Conservation (phyloP, 2,888 invertebrate species). For the Mimas tiliae region DNA sequence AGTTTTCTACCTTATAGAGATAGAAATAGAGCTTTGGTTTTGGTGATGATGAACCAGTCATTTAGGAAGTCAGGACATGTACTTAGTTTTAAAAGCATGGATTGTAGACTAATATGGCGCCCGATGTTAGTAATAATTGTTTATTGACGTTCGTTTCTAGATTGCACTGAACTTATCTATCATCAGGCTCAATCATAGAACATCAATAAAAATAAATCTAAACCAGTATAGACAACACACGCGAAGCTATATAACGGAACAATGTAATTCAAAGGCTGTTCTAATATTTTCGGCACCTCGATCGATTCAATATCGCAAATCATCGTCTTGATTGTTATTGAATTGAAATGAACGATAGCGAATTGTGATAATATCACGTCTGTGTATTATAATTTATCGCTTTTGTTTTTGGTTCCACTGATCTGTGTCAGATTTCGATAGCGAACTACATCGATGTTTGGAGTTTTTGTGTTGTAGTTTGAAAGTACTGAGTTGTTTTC, state of each 20-base stretch:
- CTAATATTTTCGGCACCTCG: slow-evolving; percentile 16
- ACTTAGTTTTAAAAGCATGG: no score
- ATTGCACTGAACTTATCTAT: background rate
- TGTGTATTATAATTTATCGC: slow-evolving; percentile 30
- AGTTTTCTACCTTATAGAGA: no score
- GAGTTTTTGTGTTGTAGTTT: background rate
- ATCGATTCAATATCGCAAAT: slow-evolving; percentile 26
- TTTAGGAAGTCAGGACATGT: no score
- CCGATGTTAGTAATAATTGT: no score
- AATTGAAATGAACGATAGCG: slow-evolving; percentile 39
- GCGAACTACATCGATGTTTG: background rate
- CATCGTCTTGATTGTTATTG: slow-evolving; percentile 38
- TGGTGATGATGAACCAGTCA: no score
- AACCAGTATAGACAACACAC: background rate
- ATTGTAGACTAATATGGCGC: no score
- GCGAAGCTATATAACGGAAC: background rate
- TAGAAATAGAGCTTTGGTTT: no score
- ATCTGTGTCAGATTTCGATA: slow-evolving; percentile 23
- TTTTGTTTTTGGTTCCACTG: slow-evolving; percentile 34
- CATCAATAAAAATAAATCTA: background rate
- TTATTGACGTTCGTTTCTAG: background rate
- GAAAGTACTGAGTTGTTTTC: background rate
- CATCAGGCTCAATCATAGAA: background rate
- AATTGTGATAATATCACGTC: slow-evolving; percentile 31
- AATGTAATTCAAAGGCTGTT: slow-evolving; percentile 1